Evolutionary conservation across 2,113 vertebrate species (phyloP).

Genomic region (Mormyrus iriodes): DNA sequence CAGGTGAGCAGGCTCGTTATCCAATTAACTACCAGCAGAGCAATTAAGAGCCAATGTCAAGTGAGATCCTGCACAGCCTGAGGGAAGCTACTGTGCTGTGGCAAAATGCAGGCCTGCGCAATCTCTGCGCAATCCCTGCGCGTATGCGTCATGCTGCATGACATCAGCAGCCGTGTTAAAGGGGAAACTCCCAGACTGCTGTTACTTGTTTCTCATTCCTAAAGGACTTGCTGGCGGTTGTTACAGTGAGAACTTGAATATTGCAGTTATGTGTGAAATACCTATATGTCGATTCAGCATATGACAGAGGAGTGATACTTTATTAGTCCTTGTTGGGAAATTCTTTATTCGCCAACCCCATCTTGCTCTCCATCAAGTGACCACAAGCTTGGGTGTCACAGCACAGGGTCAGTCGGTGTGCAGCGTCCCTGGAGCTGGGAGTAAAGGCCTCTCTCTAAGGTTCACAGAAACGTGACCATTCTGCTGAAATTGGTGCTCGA

Average conservation of each 20-base stretch:
- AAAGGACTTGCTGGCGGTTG: not conserved
- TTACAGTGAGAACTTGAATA: not conserved
- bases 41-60: not conserved
- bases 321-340: not conserved
- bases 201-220: not conserved
- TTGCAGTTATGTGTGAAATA: not conserved
- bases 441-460: not conserved
- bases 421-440: not conserved
- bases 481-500: too few relatives aligned
- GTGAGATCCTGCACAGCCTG: not conserved
- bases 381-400: not conserved
- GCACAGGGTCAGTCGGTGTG: not conserved
- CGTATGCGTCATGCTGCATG: not conserved
- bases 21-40: constrained; percentile 3
- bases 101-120: not conserved
- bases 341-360: not conserved
- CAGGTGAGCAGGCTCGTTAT: not conserved
- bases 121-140: not conserved
- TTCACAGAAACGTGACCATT: not conserved
- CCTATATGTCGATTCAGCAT: not conserved
- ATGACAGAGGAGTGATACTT: not conserved
- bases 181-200: not conserved
- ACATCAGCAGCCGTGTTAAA: not conserved
- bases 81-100: not conserved
- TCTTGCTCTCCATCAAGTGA: not conserved